Evolutionary conservation across 2,888 invertebrate species (phyloP).

Genomic region (Strigamia maritima): DNA sequence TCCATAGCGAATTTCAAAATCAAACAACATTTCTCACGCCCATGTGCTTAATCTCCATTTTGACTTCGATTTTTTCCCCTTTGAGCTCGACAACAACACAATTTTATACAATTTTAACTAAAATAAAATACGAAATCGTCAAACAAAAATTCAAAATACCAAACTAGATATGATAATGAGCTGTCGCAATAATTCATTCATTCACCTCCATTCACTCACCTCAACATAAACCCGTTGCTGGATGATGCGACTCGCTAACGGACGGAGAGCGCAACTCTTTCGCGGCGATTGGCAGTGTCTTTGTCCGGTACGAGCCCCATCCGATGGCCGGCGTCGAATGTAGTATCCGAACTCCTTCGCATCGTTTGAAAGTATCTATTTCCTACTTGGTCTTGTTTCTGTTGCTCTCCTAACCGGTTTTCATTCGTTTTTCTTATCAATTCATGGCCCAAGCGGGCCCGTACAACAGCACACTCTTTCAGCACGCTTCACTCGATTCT

Average conservation of each 20-base stretch:
- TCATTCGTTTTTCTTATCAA: conserved; percentile 5
- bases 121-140: neutral
- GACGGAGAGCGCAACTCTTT: conserved; percentile 2
- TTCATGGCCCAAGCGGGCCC: neutral
- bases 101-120: neutral
- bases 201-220: neutral
- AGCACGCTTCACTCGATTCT: neutral
- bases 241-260: neutral
- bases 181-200: neutral
- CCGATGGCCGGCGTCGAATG: neutral
- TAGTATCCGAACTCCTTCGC: neutral
- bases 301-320: neutral
- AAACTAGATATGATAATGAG: neutral
- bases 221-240: neutral
- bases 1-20: neutral
- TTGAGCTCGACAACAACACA: neutral
- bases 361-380: neutral
- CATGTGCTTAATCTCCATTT: conserved; percentile 11
- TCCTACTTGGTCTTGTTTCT: neutral
- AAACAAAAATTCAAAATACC: neutral
- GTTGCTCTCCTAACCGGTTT: neutral
- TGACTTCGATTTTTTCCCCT: conserved; percentile 12
- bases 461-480: neutral
- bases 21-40: neutral
- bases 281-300: neutral